These are phyloP conservation scores for Bradynema listronoti DNA, from an alignment of 1,140 invertebrate genomes.

Conservation along the genomic window DNA sequence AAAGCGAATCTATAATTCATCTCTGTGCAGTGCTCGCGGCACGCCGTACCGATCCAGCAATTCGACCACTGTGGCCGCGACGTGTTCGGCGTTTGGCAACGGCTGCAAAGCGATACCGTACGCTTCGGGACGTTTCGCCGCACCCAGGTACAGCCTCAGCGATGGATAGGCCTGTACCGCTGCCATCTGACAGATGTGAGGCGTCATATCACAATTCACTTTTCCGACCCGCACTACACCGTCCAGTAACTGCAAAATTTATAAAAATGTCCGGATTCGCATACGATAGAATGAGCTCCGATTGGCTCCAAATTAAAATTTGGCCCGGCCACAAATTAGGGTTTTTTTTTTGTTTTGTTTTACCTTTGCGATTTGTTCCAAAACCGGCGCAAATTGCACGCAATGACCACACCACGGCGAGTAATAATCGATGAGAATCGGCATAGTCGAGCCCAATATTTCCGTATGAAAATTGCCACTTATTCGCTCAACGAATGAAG, in stretches of 20 bases:
- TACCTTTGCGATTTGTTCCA: slow-evolving; percentile 51
- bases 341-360: not conserved
- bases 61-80: not conserved
- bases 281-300: not conserved
- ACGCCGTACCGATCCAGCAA: not conserved
- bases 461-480: slow-evolving; percentile 30
- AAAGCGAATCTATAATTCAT: slow-evolving; percentile 6
- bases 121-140: not conserved
- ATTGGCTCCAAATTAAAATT: not conserved
- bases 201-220: slow-evolving; percentile 46
- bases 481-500: slow-evolving; percentile 42
- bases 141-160: slow-evolving; percentile 22
- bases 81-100: slow-evolving; percentile 3
- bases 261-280: not conserved
- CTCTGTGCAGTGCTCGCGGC: slow-evolving; percentile 2
- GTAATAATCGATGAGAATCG: slow-evolving; percentile 93
- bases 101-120: not conserved
- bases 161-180: slow-evolving; percentile 32
- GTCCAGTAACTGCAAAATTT: slow-evolving; percentile 37
- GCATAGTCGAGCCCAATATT: slow-evolving; percentile 65
- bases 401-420: slow-evolving; percentile 65
- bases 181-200: slow-evolving; percentile 28
- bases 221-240: slow-evolving; percentile 52
- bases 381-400: slow-evolving; percentile 52
- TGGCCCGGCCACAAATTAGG: slow-evolving; percentile 19